phyloP scores from a whole-genome alignment of 2,888 invertebrate genomes.

The Agriopis marginaria region DNA sequence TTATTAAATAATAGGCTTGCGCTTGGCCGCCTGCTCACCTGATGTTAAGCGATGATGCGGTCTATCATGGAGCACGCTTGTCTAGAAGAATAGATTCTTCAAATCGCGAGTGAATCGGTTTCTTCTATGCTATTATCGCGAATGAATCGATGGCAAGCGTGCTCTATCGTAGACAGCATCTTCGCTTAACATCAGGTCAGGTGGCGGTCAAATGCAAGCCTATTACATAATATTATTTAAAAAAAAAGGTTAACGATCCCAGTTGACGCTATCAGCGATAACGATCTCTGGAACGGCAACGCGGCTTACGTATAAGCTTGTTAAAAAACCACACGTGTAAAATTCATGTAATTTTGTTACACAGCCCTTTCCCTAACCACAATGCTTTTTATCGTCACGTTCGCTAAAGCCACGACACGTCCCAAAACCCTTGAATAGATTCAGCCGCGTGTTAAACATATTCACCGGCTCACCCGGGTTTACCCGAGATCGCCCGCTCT shows the following conservation, averaged over 20 bases:
- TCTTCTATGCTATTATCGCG: no score
- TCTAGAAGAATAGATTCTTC: no score
- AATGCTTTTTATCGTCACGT: slow-evolving; percentile 22
- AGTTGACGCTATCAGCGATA: not conserved
- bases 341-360: not conserved
- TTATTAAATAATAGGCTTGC: no score
- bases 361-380: not conserved
- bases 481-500: slow-evolving; percentile 5
- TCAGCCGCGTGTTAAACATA: slow-evolving; percentile 28
- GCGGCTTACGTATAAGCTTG: not conserved
- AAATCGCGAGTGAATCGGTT: no score
- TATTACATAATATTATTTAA: no score
- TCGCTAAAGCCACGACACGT: slow-evolving; percentile 15
- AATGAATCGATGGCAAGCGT: no score
- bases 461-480: slow-evolving; percentile 12
- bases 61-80: no score
- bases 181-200: no score
- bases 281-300: not conserved
- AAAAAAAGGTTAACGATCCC: not conserved
- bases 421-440: slow-evolving; percentile 20
- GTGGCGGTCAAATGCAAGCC: no score
- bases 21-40: no score
- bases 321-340: not conserved
- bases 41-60: no score
- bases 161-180: no score